Evolutionary conservation across 2,797 vertebrate species (phyloP).

Genomic region (Helostoma temminkii): DNA sequence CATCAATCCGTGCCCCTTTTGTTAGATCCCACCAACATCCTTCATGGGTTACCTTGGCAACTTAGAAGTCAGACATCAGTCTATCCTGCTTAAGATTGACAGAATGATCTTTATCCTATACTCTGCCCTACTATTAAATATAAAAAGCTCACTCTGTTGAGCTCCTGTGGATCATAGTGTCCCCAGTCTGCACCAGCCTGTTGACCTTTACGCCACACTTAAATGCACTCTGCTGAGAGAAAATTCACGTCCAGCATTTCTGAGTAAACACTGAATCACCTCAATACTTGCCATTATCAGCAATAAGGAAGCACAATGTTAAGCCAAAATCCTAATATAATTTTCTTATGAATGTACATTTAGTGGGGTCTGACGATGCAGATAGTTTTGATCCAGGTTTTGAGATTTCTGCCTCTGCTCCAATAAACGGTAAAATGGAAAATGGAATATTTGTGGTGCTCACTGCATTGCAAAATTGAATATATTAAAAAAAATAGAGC

Average conservation of each 20-base stretch:
- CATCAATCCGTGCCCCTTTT: slow-evolving; percentile 56
- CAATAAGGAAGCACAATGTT: background rate
- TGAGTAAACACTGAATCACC: slow-evolving; percentile 11
- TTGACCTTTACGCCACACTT: slow-evolving; percentile 56
- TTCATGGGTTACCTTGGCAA: slow-evolving; percentile 70
- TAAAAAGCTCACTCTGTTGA: slow-evolving; percentile 35
- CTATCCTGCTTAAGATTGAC: slow-evolving; percentile 47
- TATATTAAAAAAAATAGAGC: no score
- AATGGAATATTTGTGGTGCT: no score
- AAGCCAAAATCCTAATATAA: background rate
- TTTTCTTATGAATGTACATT: background rate
- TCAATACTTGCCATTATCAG: background rate
- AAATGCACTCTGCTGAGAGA: slow-evolving; percentile 27
- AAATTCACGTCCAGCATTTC: slow-evolving; percentile 15
- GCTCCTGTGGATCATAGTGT: slow-evolving; percentile 30
- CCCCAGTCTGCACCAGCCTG: slow-evolving; percentile 7
- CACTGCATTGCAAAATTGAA: no score
- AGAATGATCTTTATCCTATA: slow-evolving; percentile 28
- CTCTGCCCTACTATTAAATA: slow-evolving; percentile 48
- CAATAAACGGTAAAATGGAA: no score
- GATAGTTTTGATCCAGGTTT: background rate
- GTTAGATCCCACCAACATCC: slow-evolving; percentile 55
- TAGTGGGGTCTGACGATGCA: background rate
- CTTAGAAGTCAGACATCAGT: slow-evolving; percentile 47
- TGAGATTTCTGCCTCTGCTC: no score